Percentiles rank a stretch among this genome's conserved stretches.
These are phyloP conservation scores for Loris lydekkerianus DNA, from an alignment of 2,797 vertebrate species.

Conservation along the genomic window DNA sequence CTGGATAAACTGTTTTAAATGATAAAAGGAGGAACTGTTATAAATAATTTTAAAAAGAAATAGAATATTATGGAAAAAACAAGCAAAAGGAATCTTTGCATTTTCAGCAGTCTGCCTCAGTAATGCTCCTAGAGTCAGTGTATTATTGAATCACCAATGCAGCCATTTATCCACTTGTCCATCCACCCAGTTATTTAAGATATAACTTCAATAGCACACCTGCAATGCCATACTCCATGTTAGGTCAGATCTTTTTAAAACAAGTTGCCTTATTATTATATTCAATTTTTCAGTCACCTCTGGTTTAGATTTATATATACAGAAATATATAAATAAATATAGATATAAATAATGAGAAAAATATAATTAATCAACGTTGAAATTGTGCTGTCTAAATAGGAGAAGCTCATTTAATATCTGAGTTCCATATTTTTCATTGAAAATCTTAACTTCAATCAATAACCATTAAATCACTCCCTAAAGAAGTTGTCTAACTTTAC, in stretches of 20 bases:
- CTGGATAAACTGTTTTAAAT: no score
- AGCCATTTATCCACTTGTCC: neutral
- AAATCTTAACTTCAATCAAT: neutral
- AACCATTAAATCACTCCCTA: neutral
- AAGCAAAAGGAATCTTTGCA: neutral
- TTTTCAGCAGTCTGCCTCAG: neutral
- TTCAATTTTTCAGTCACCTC: neutral
- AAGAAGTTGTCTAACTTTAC: neutral
- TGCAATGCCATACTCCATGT: neutral
- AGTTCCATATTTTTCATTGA: neutral
- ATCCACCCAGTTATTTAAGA: neutral
- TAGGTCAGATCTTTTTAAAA: neutral
- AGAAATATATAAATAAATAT: neutral
- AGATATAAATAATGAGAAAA: neutral
- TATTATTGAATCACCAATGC: neutral
- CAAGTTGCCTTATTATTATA: neutral
- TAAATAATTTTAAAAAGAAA: constrained; percentile 46
- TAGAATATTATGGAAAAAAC: neutral
- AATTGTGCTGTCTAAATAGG: neutral
- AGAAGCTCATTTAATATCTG: neutral
- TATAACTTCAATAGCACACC: neutral
- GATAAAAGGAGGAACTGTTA: neutral
- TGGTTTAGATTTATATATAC: neutral
- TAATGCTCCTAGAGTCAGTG: neutral
- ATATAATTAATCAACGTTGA: neutral